Evolutionary conservation across 2,797 vertebrate genomes (phyloP).

Genomic region (Oryzias sinensis): DNA sequence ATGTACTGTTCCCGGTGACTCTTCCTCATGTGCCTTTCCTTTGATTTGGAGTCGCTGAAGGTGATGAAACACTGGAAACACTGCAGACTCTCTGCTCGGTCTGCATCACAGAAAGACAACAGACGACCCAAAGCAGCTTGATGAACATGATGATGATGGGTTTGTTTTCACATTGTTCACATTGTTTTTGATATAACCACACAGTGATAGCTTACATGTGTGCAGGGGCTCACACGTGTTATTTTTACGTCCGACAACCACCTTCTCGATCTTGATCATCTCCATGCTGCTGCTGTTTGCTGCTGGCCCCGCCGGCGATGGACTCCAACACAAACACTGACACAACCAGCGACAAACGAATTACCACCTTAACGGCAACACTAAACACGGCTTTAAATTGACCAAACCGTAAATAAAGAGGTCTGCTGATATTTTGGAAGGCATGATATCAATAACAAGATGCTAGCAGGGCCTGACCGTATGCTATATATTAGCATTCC

Average conservation of each 20-base stretch:
- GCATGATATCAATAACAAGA: no score
- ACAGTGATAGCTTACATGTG: conserved; percentile 45
- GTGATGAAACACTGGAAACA: conserved; percentile 85
- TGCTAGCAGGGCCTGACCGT: no score
- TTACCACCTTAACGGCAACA: neutral
- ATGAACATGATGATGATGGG: neutral
- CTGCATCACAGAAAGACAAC: conserved; percentile 52
- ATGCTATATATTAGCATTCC: no score
- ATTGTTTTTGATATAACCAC: neutral
- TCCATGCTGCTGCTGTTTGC: conserved; percentile 47
- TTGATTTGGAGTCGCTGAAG: conserved; percentile 79
- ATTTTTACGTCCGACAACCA: conserved; percentile 55
- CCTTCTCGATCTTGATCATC: conserved; percentile 63
- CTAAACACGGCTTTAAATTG: no score
- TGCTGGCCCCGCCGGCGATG: neutral
- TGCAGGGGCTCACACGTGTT: conserved; percentile 49
- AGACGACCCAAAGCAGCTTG: no score
- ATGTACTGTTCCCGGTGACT: conserved; percentile 82
- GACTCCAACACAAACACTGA: conserved; percentile 24
- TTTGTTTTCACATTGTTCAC: neutral
- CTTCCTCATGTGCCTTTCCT: conserved; percentile 83
- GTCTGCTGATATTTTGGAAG: no score
- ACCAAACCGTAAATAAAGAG: no score
- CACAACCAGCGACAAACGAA: neutral
- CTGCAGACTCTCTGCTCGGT: conserved; percentile 77